Percentiles rank a stretch among this genome's conserved stretches.
These are phyloP conservation scores for Branchipolynoe longqiensis DNA, from an alignment of 2,888 invertebrate species.

Conservation along the genomic window DNA sequence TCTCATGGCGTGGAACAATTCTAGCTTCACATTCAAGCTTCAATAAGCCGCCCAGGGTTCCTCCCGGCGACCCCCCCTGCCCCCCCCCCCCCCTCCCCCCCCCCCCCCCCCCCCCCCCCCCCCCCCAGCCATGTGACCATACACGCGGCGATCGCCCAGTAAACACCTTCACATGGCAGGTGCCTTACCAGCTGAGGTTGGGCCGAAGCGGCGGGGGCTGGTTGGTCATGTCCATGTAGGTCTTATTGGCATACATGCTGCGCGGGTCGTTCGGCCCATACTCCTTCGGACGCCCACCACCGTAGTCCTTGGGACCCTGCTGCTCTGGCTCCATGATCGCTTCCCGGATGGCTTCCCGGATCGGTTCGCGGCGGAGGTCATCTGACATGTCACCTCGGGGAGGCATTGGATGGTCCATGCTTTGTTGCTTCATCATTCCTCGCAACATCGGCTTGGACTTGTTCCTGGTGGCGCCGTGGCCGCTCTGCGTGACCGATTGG, in stretches of 20 bases:
- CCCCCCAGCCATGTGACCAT: background rate
- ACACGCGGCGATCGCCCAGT: background rate
- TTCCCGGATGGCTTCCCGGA: conserved; percentile 46
- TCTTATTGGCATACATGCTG: conserved; percentile 50
- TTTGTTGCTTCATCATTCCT: conserved; percentile 37
- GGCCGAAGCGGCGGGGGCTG: conserved; percentile 46
- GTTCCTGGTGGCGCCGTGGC: background rate
- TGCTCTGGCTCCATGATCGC: conserved; percentile 35
- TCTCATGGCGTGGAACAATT: no score
- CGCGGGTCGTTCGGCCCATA: conserved; percentile 30
- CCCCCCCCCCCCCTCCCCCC: background rate
- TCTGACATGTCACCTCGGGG: background rate
- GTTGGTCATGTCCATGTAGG: conserved; percentile 40
- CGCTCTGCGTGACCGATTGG: conserved; percentile 7
- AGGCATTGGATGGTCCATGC: conserved; percentile 32
- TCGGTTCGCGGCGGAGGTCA: background rate
- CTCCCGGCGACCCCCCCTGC: background rate
- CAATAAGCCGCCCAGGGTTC: background rate
- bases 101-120: background rate
- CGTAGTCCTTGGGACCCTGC: conserved; percentile 38
- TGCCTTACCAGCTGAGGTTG: conserved; percentile 32
- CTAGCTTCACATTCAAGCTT: no score
- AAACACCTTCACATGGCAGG: background rate
- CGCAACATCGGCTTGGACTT: conserved; percentile 41
- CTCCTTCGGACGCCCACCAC: conserved; percentile 56